Conservation (phyloP, 2,113 vertebrate species). For the Xiphophorus couchianus region DNA sequence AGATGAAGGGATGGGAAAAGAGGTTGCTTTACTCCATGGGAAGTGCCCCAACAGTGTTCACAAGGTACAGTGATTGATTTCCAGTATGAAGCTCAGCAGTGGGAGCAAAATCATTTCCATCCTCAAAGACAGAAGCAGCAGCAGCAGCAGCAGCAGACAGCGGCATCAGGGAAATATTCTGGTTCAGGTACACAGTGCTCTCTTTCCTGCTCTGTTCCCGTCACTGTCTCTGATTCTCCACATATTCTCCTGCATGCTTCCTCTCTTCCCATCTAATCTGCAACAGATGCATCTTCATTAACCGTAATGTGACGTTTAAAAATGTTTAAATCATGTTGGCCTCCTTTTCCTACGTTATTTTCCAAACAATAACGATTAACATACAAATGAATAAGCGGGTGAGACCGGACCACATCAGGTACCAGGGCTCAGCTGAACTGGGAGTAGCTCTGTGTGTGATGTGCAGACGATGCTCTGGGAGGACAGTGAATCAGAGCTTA, state of each 20-base stretch:
- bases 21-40: slow-evolving; percentile 35
- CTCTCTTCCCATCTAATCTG: slow-evolving; percentile 36
- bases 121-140: slow-evolving; percentile 52
- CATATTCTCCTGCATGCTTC: slow-evolving; percentile 30
- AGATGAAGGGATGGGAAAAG: slow-evolving; percentile 47
- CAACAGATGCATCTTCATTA: slow-evolving; percentile 16
- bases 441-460: slow-evolving; percentile 53
- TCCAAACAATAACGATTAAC: slow-evolving; percentile 57
- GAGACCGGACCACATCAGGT: slow-evolving; percentile 60
- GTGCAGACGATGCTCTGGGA: slow-evolving; percentile 40
- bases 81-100: slow-evolving; percentile 53
- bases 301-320: slow-evolving; percentile 13
- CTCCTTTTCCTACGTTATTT: slow-evolving; percentile 40
- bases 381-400: slow-evolving; percentile 61
- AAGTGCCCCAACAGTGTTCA: slow-evolving; percentile 54
- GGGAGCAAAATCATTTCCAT: slow-evolving; percentile 60
- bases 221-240: slow-evolving; percentile 31
- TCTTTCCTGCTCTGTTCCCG: slow-evolving; percentile 32
- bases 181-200: slow-evolving; percentile 64
- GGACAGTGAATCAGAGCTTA: slow-evolving; percentile 42
- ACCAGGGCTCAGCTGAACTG: slow-evolving; percentile 53
- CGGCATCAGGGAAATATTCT: slow-evolving; percentile 61
- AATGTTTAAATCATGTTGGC: slow-evolving; percentile 20
- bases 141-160: slow-evolving; percentile 55
- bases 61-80: slow-evolving; percentile 64